Conservation (phyloP, 1,140 invertebrate genomes). For the Elysia chlorotica region DNA sequence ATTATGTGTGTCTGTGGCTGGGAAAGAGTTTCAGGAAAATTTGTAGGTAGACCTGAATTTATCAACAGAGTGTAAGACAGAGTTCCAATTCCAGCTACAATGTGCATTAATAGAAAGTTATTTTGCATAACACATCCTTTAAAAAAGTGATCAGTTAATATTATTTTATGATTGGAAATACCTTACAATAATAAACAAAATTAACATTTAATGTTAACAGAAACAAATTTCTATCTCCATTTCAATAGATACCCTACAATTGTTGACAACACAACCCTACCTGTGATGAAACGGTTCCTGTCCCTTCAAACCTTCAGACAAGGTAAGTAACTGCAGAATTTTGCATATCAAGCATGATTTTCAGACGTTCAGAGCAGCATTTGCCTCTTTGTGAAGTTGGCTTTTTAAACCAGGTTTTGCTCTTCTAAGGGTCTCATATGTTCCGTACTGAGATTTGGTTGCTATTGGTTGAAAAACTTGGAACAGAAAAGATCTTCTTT, state of each 20-base stretch:
- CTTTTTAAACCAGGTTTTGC: neutral
- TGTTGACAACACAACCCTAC: conserved; percentile 66
- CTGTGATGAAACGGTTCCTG: conserved; percentile 69
- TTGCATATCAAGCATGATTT: neutral
- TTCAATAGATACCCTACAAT: conserved; percentile 75
- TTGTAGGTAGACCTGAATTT: too few relatives aligned
- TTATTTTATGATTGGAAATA: too few relatives aligned
- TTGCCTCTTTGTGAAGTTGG: neutral
- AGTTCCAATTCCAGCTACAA: neutral
- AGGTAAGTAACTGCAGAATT: conserved; percentile 25
- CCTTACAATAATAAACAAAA: too few relatives aligned
- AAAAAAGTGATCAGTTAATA: too few relatives aligned
- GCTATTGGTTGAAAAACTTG: too few relatives aligned
- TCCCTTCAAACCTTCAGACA: conserved; percentile 32
- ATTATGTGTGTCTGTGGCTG: too few relatives aligned
- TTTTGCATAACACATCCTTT: too few relatives aligned
- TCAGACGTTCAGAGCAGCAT: neutral
- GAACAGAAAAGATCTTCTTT: neutral
- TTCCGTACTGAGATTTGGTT: too few relatives aligned
- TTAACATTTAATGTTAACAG: too few relatives aligned
- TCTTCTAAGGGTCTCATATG: too few relatives aligned
- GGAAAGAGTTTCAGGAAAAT: too few relatives aligned
- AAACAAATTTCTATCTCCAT: conserved; percentile 14
- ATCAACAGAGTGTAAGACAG: neutral
- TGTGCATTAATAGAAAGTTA: neutral